phyloP scores from a whole-genome alignment of 35 echinoderm and acorn worm species.

The Anneissia japonica region DNA sequence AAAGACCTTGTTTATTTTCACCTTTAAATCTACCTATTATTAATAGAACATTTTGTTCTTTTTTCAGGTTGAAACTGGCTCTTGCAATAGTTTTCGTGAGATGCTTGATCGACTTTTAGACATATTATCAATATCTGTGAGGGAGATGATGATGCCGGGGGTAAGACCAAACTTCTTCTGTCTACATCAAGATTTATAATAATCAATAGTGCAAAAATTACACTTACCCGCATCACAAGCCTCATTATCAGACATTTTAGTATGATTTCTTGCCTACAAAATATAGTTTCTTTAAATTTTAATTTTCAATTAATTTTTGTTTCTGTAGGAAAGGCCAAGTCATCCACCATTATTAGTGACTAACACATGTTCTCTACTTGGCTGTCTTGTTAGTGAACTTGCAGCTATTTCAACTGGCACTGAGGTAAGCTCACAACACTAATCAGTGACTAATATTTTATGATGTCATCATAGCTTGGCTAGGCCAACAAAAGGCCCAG shows the following conservation, averaged over 20 bases:
- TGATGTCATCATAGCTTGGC: too few species aligned
- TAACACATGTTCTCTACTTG: constrained; percentile 75
- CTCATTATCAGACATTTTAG: background rate
- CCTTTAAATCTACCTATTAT: too few species aligned
- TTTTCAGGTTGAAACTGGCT: background rate
- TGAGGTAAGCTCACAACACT: too few species aligned
- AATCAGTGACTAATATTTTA: too few species aligned
- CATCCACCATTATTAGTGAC: constrained; percentile 44
- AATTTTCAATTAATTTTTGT: too few species aligned
- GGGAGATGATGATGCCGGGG: constrained; percentile 57
- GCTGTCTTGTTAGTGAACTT: constrained; percentile 83
- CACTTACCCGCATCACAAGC: background rate
- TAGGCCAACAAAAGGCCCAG: too few species aligned
- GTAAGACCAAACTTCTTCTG: too few species aligned
- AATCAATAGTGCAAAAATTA: background rate
- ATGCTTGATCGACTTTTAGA: constrained; percentile 72
- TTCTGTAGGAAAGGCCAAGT: background rate
- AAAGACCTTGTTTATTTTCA: too few species aligned
- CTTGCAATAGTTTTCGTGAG: constrained; percentile 70
- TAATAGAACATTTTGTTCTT: too few species aligned
- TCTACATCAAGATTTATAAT: background rate
- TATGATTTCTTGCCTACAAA: too few species aligned
- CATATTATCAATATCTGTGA: constrained; percentile 56
- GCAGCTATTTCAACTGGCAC: constrained; percentile 56
- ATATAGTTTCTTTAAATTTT: too few species aligned